Percentiles rank a stretch among this genome's conserved stretches.
Evolutionary conservation across 2,113 vertebrate genomes (phyloP).

Genomic region (Acanthochromis polyacanthus): DNA sequence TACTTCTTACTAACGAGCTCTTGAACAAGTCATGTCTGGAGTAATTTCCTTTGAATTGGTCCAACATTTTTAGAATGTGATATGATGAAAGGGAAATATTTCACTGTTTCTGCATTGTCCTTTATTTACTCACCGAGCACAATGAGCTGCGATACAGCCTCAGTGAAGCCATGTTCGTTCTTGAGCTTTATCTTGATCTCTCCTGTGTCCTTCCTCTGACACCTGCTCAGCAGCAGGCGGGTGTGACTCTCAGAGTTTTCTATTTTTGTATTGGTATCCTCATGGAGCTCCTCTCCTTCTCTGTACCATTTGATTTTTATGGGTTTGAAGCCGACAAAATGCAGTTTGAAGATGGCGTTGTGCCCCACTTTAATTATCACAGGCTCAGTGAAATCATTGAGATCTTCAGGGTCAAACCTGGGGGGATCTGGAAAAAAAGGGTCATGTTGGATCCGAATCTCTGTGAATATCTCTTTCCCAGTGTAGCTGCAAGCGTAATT

Average conservation of each 20-base stretch:
- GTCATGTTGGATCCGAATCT: not conserved
- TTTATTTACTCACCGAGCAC: conserved; percentile 87
- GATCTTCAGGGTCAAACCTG: conserved; percentile 81
- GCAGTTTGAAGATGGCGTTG: conserved; percentile 84
- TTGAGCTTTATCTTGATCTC: conserved; percentile 89
- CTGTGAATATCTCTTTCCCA: too few relatives aligned
- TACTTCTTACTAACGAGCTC: not conserved
- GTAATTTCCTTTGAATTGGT: not conserved
- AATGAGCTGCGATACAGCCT: conserved; percentile 83
- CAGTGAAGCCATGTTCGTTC: conserved; percentile 86
- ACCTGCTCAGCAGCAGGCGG: conserved; percentile 84
- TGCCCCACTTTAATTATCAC: conserved; percentile 87
- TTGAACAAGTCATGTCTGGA: conserved; percentile 1
- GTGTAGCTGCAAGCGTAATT: too few relatives aligned
- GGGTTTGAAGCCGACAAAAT: conserved; percentile 87
- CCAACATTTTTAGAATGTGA: not conserved
- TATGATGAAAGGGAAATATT: not conserved
- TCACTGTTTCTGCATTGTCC: not conserved
- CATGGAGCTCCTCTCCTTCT: conserved; percentile 84
- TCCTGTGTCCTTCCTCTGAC: conserved; percentile 86
- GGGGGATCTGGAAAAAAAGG: conserved; percentile 85
- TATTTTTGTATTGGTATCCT: conserved; percentile 76
- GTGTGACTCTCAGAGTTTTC: conserved; percentile 82
- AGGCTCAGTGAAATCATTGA: conserved; percentile 81
- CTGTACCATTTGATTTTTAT: conserved; percentile 88